These are phyloP conservation scores for Malurus elegans DNA, from an alignment of 2,113 vertebrate species.

Conservation along the genomic window DNA sequence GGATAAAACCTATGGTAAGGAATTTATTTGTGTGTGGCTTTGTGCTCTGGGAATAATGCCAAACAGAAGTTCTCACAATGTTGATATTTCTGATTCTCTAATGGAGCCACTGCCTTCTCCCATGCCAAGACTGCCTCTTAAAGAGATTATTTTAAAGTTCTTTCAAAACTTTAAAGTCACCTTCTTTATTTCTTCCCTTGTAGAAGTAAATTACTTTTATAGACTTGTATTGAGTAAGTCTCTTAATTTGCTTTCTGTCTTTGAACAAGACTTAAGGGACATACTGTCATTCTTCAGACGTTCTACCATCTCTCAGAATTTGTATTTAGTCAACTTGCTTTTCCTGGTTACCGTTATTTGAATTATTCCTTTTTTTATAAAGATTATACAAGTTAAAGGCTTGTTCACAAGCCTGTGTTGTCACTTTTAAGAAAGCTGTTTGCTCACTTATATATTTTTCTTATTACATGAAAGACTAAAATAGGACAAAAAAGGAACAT, in stretches of 20 bases:
- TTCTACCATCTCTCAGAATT: not conserved
- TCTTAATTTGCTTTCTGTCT: not conserved
- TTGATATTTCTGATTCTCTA: constrained; percentile 56
- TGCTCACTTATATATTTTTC: not conserved
- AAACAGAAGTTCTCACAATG: constrained; percentile 73
- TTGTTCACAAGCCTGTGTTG: not conserved
- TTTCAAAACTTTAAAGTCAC: constrained; percentile 18
- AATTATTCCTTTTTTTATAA: not conserved
- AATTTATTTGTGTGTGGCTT: constrained; percentile 69
- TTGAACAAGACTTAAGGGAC: not conserved
- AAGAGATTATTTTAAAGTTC: not conserved
- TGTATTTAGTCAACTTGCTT: not conserved
- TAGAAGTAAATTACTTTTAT: not conserved
- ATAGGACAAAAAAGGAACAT: not conserved
- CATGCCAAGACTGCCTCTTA: constrained; percentile 5
- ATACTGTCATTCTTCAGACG: not conserved
- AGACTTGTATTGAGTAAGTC: not conserved
- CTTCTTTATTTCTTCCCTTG: not conserved
- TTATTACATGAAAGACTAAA: not conserved
- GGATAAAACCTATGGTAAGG: constrained; percentile 53
- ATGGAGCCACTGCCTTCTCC: constrained; percentile 17
- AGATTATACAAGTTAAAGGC: not conserved
- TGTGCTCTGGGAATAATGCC: constrained; percentile 67
- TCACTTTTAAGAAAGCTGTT: not conserved
- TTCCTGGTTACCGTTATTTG: not conserved